phyloP scores from a whole-genome alignment of 2,113 vertebrate genomes.

The Ramphastos sulfuratus region DNA sequence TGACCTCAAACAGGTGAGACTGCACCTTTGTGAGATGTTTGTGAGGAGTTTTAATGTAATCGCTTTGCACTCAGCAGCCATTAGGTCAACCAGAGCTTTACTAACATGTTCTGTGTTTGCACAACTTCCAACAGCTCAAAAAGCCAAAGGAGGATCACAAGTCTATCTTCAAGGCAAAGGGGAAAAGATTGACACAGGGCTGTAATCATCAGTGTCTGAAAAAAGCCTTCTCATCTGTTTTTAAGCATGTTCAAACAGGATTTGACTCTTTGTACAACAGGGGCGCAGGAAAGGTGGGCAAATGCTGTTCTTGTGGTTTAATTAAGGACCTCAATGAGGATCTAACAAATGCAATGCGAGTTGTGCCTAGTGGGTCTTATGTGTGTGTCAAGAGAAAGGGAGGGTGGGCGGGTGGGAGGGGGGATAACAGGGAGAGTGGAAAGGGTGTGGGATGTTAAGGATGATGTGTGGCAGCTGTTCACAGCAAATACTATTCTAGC shows the following conservation, averaged over 20 bases:
- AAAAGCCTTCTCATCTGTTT: conserved; percentile 71
- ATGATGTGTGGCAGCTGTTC: conserved; percentile 73
- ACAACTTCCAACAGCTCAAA: conserved; percentile 79
- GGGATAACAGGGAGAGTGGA: background rate
- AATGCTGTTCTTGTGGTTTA: conserved; percentile 73
- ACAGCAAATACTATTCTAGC: conserved; percentile 78
- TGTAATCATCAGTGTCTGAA: conserved; percentile 76
- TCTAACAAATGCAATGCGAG: background rate
- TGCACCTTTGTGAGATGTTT: conserved; percentile 33
- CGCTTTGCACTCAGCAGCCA: conserved; percentile 64
- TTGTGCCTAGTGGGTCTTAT: conserved; percentile 24
- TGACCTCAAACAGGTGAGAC: conserved; percentile 59
- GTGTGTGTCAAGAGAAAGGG: background rate
- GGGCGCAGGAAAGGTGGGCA: conserved; percentile 60
- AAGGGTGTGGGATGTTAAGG: conserved; percentile 57
- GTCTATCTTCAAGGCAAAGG: conserved; percentile 72
- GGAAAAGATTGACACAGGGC: conserved; percentile 66
- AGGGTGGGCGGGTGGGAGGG: background rate
- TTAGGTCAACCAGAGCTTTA: conserved; percentile 74
- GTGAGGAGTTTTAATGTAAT: conserved; percentile 60
- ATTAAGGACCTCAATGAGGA: conserved; percentile 72
- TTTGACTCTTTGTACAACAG: conserved; percentile 51
- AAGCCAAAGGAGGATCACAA: conserved; percentile 77
- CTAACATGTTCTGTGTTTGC: conserved; percentile 71
- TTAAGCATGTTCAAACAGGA: conserved; percentile 74